Conservation (phyloP, 1,140 invertebrate genomes). For the Odontomachus brunneus region DNA sequence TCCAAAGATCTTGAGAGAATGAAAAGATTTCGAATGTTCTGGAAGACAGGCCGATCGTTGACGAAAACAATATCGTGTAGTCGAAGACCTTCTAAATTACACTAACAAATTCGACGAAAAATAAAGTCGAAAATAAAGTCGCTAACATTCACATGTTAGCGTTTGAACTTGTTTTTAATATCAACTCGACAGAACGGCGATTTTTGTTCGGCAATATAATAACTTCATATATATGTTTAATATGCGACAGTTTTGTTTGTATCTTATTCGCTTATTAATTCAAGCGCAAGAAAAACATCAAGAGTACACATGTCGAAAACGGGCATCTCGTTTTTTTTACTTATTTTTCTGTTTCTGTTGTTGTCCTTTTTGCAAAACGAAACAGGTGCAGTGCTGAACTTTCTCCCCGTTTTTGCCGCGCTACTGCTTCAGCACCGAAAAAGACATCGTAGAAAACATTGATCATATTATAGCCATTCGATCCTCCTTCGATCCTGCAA, state of each 20-base stretch:
- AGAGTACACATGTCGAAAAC: no score
- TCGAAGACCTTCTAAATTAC: constrained; percentile 71
- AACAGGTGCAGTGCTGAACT: no score
- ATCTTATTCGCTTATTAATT: no score
- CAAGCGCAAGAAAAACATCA: no score
- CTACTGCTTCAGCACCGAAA: no score
- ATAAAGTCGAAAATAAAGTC: background rate
- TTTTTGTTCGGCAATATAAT: background rate
- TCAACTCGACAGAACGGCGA: background rate
- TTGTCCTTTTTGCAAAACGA: no score
- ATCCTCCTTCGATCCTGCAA: no score
- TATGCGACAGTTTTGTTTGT: background rate
- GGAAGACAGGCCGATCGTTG: constrained; percentile 40
- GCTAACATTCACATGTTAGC: background rate
- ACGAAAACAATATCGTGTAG: constrained; percentile 71
- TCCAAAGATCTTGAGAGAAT: constrained; percentile 26
- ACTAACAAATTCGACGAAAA: constrained; percentile 57
- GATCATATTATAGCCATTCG: no score
- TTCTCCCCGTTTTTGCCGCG: no score
- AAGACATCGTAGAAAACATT: no score
- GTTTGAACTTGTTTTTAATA: background rate
- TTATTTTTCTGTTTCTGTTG: no score
- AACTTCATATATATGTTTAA: background rate
- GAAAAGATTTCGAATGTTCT: constrained; percentile 35
- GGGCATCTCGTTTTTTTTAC: no score